phyloP scores from a whole-genome alignment of 2,888 invertebrate species.

The Trilocha varians region DNA sequence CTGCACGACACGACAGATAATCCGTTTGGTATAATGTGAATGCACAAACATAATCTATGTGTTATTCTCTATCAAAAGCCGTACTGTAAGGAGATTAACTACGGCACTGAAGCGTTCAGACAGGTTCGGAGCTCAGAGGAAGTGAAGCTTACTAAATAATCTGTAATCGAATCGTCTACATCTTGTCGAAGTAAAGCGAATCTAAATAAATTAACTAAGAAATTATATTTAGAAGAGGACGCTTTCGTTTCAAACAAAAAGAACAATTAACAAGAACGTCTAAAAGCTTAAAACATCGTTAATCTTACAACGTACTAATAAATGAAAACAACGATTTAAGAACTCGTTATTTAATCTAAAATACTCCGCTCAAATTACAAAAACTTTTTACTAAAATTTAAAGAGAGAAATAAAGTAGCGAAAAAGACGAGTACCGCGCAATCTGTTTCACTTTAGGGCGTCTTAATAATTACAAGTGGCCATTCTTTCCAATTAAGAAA shows the following conservation, averaged over 20 bases:
- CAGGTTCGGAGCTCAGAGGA: not conserved
- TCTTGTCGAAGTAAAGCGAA: not conserved
- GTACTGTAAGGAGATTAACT: constrained; percentile 43
- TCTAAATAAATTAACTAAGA: too few relatives aligned
- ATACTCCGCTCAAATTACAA: constrained; percentile 1
- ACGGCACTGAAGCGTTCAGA: constrained; percentile 23
- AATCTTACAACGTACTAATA: not conserved
- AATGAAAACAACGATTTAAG: not conserved
- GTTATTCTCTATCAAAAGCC: constrained; percentile 36
- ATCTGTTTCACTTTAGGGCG: constrained; percentile 73
- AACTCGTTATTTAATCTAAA: not conserved
- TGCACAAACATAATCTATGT: constrained; percentile 44
- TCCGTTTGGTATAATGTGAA: constrained; percentile 41
- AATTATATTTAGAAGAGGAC: too few relatives aligned
- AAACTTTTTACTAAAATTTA: constrained; percentile 14
- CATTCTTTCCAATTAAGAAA: constrained; percentile 73
- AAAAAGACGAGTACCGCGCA: constrained; percentile 53
- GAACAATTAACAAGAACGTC: not conserved
- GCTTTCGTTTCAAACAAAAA: too few relatives aligned
- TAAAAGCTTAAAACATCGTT: not conserved
- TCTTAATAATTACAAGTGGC: constrained; percentile 74
- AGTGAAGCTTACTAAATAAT: not conserved
- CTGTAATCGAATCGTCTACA: not conserved
- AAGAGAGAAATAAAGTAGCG: constrained; percentile 43
- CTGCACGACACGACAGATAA: constrained; percentile 40